Base-by-base conservation (phyloP, 2,113 vertebrate genomes). In the Gambusia affinis region DNA sequence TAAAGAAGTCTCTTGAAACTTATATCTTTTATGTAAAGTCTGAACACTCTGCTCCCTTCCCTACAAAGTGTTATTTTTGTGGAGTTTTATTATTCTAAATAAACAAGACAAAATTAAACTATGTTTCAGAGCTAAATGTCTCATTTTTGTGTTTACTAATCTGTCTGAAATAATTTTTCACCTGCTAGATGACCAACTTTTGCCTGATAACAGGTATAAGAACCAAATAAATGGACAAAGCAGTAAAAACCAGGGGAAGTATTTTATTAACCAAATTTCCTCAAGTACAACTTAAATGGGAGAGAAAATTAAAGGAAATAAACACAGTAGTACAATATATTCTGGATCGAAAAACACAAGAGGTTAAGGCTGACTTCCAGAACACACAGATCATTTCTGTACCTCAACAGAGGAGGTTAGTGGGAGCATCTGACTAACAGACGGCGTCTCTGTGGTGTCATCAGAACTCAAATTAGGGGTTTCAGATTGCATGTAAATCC, bases 401-500 rank as follows among this genome's bases (percentile, higher is more conserved):
- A 54, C 31, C 64, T 76, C 35, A 68, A 31, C 68, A 31, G 27
- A 39, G 33, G 30, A 19, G 71, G 68, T 24, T 67, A 29, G 73
- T 0, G 66, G 70, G 60, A 64, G 64, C 72, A 19, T 67, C 44
- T 1, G 65, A 31, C 74, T 68, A n/a, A 81, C 51, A 72, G 73
- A 76, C 33, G 12, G 28, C 65, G 79, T 76, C 77, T 79, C 70
- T 44, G 57, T n/a, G 7, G 82, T 80, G 76, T 85, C 87, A 91
- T 87, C 83, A 4, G 63, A 1, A 60, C 80, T 85, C 86, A 80
- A 81, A 87, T 72, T 61, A 19, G 51, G 15, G n/a, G 89, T 78
- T 79, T 88, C 68, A 57, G 22, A 80, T 91, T 92, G 90, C 90
- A 85, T 44, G 2, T 73, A 67, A 64, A 83, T 82, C 66, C 80